Conservation (phyloP, 2,113 vertebrate genomes). For the Cariama cristata region DNA sequence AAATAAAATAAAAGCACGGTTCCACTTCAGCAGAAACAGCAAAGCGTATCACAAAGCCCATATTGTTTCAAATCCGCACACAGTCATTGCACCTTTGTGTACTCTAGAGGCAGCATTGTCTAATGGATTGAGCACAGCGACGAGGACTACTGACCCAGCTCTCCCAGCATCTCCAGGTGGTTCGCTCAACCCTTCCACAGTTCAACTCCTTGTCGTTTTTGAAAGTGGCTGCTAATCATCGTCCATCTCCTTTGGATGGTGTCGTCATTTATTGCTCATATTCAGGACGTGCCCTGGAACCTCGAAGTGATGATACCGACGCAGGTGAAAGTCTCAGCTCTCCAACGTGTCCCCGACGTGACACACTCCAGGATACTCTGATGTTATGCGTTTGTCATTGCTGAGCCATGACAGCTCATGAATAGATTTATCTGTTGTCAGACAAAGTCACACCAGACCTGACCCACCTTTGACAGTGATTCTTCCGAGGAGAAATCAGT, state of each 20-base stretch:
- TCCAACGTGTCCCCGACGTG: neutral
- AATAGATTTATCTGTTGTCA: neutral
- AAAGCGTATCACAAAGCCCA: slow-evolving; percentile 56
- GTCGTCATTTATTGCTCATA: accelerated
- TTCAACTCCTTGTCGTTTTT: neutral
- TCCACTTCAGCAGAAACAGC: neutral
- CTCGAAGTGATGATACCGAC: accelerated
- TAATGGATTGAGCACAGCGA: neutral
- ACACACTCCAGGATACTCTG: accelerated
- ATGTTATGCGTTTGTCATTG: neutral
- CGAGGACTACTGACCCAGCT: neutral
- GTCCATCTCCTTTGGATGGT: accelerated
- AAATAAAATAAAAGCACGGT: slow-evolving; percentile 36
- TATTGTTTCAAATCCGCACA: slow-evolving; percentile 20
- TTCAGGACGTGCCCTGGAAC: neutral
- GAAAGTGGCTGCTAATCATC: accelerated
- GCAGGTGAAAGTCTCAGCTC: accelerated
- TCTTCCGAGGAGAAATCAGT: accelerated
- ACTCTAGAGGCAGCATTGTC: slow-evolving; percentile 32
- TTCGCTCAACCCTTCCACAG: accelerated
- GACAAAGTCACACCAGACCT: neutral
- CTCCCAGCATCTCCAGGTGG: neutral
- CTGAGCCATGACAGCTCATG: neutral
- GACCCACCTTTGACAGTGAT: neutral
- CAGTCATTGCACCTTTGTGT: slow-evolving; percentile 1